These are phyloP conservation scores for Tragelaphus scriptus DNA, from an alignment of 2,113 vertebrate species.

Conservation along the genomic window DNA sequence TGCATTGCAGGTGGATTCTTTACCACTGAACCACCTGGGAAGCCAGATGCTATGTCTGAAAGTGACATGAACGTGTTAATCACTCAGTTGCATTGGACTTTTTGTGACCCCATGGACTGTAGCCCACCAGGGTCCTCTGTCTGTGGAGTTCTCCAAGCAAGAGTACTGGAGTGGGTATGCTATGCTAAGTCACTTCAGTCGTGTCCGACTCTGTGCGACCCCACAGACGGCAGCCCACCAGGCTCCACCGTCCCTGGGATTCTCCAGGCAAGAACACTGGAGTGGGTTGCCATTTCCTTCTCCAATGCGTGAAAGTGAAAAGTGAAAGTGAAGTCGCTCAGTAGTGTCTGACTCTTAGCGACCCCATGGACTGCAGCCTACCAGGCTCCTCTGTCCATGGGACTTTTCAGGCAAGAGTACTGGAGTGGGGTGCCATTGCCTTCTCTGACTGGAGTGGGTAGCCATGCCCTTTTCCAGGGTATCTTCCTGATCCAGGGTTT, in stretches of 20 bases:
- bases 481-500: background rate
- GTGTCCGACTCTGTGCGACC: too few species aligned
- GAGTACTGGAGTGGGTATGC: background rate
- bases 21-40: background rate
- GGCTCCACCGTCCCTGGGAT: too few species aligned
- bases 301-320: too few species aligned
- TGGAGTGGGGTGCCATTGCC: background rate
- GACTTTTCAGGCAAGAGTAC: background rate
- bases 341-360: background rate
- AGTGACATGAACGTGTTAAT: background rate
- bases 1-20: background rate
- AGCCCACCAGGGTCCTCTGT: background rate
- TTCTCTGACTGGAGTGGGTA: background rate
- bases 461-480: background rate
- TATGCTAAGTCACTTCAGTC: too few species aligned
- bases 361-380: background rate
- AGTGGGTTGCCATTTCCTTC: too few species aligned
- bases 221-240: too few species aligned
- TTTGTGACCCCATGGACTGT: background rate
- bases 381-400: background rate
- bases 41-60: background rate
- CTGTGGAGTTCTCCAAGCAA: background rate
- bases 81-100: background rate
- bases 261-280: too few species aligned
- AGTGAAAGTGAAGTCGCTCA: too few species aligned